Evolutionary conservation across 2,797 vertebrate species (phyloP), one percentile per base, ranked within the genome.

Genomic region (Heterohyrax brucei): DNA sequence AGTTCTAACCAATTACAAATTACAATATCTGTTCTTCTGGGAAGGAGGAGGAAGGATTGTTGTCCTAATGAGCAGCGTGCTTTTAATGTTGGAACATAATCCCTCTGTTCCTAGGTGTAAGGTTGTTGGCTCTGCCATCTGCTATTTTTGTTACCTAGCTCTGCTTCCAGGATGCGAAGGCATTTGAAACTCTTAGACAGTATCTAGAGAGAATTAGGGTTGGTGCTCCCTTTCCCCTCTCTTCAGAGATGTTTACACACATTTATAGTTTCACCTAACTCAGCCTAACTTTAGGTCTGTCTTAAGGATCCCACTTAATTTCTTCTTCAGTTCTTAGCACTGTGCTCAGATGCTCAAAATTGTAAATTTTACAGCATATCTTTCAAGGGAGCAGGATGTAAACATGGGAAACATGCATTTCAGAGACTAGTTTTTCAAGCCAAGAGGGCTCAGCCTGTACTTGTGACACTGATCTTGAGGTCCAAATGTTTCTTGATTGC

Each of bases 11-110:
- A 62, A 10, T 61, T 93, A 33, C 14, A 95, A 50, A 50, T 89
- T 82, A 92, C 7, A 88, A 68, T 83, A 16, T 10, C 72, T 93
- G 10, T 28, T 95, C 76, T 96, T 95, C 56, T 56, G 14, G 18
- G 9, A 73, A 73, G 90, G 72, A 24, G 13, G 3, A 13, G 33
- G 39, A 33, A 66, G 18, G 48, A 88, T 39, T 95, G 7, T 94
- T 70, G 72, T 75, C 73, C 87, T 94, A 90, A 92, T 70, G 92
- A 98, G 75, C 50, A 62, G 30, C 66, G 90, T 19, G 28, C 76
- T 78, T 92, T 93, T 70, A 28, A 75, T 46, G 94, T 75, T 66
- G 78, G 91, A 81, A n/a, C 5, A 1, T 70, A 66, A 96, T 77
- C 44, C 96, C 64, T 80, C 26, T 48, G 56, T 94, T 96, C 94